Conservation (phyloP, 2,797 vertebrate genomes). For the Pelodytes ibericus region DNA sequence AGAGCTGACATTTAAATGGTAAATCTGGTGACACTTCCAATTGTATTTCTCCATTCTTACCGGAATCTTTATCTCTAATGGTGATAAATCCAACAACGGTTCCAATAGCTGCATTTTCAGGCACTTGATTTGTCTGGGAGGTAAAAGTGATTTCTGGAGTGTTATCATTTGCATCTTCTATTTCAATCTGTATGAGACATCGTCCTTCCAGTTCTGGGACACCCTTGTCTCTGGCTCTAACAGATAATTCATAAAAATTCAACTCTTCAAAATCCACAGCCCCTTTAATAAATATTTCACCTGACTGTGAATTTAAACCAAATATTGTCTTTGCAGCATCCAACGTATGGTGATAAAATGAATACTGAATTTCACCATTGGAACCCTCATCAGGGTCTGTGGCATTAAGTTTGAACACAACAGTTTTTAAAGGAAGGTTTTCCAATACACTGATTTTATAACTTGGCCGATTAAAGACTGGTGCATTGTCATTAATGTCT, state of each 20-base stretch:
- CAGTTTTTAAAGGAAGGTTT: conserved; percentile 9
- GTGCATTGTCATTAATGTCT: conserved; percentile 27
- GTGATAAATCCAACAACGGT: conserved; percentile 19
- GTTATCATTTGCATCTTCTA: conserved; percentile 30
- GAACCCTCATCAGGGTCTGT: conserved; percentile 17
- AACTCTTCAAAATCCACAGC: conserved; percentile 10
- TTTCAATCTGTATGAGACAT: conserved; percentile 2
- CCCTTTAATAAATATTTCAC: conserved; percentile 12
- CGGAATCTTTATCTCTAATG: too few relatives aligned
- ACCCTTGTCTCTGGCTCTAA: conserved; percentile 6
- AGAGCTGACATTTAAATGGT: background rate
- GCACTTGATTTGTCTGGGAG: background rate
- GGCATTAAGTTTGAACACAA: conserved; percentile 4
- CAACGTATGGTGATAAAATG: background rate
- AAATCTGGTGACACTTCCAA: background rate
- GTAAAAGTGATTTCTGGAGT: conserved; percentile 5
- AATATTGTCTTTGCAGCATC: background rate
- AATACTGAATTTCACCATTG: conserved; percentile 13
- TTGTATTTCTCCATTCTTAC: conserved; percentile 11
- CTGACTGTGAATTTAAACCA: conserved; percentile 4
- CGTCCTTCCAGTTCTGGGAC: conserved; percentile 3
- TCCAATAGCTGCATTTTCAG: conserved; percentile 13
- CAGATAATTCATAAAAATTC: background rate
- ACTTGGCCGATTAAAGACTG: background rate
- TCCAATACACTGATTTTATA: conserved; percentile 6